Percentiles rank a stretch among this genome's conserved stretches.
phyloP scores from a whole-genome alignment of 2,797 vertebrate genomes.

The Notolabrus celidotus region DNA sequence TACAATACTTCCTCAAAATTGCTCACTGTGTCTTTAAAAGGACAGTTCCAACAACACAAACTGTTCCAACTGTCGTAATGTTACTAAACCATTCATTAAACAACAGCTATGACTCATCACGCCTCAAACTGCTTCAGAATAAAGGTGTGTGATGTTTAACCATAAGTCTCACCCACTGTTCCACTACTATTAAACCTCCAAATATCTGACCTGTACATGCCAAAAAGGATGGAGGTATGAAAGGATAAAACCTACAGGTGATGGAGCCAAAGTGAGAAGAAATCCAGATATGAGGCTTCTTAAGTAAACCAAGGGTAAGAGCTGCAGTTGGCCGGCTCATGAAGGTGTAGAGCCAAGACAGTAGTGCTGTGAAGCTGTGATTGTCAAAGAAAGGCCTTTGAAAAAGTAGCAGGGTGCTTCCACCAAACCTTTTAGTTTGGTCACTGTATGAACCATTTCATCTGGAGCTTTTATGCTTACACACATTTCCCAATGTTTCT shows the following conservation, averaged over 20 bases:
- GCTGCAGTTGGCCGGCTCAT: not conserved
- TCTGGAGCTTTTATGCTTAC: not conserved
- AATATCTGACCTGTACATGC: slow-evolving; percentile 34
- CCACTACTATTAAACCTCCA: slow-evolving; percentile 5
- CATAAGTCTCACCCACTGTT: no score
- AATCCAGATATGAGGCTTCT: not conserved
- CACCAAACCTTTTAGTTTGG: not conserved
- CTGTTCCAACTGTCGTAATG: not conserved
- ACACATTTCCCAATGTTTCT: not conserved
- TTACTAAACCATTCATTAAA: slow-evolving; percentile 24
- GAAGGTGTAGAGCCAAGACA: not conserved
- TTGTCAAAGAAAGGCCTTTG: not conserved
- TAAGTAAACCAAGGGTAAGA: slow-evolving; percentile 11
- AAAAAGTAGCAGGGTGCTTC: not conserved
- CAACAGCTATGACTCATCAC: slow-evolving; percentile 1
- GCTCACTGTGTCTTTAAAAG: slow-evolving; percentile 22
- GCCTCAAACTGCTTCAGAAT: slow-evolving; percentile 5
- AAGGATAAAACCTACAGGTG: slow-evolving; percentile 20
- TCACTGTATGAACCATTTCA: not conserved
- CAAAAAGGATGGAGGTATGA: slow-evolving; percentile 6
- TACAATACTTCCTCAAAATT: slow-evolving; percentile 6
- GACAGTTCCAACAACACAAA: slow-evolving; percentile 7
- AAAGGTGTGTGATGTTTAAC: slow-evolving; percentile 31
- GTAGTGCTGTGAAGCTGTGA: not conserved
- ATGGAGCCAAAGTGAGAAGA: not conserved